Conservation (phyloP, 2,888 invertebrate genomes). For the Drosophila neotestacea region DNA sequence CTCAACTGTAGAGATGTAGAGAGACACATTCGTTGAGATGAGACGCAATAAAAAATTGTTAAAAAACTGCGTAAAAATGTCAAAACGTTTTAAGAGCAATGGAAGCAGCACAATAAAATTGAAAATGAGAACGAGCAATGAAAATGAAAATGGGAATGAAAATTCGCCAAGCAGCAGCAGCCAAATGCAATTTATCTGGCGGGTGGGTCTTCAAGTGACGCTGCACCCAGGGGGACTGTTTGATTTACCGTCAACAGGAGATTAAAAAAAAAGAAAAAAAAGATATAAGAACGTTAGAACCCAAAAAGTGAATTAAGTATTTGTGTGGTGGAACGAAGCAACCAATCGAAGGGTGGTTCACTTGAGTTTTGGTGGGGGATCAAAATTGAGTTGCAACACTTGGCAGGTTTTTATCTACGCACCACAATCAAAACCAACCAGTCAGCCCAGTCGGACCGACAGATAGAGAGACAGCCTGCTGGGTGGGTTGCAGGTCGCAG, state of each 20-base stretch:
- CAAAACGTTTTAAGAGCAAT: conserved; percentile 77
- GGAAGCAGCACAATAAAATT: conserved; percentile 61
- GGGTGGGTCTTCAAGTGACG: conserved; percentile 64
- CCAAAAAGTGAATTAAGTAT: conserved; percentile 78
- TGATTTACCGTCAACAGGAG: conserved; percentile 82
- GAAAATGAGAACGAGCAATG: conserved; percentile 43
- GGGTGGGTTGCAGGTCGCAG: conserved; percentile 34
- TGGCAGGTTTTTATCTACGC: conserved; percentile 81
- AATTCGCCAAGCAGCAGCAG: conserved; percentile 51
- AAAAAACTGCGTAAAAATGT: conserved; percentile 75
- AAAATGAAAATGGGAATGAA: conserved; percentile 36
- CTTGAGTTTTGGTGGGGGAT: conserved; percentile 20
- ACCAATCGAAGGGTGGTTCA: conserved; percentile 56
- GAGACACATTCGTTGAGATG: conserved; percentile 36
- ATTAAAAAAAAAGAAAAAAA: conserved; percentile 66
- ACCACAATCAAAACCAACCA: conserved; percentile 67
- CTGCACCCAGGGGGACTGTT: conserved; percentile 79
- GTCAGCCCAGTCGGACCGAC: conserved; percentile 30
- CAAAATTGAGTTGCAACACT: conserved; percentile 80
- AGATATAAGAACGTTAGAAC: conserved; percentile 24
- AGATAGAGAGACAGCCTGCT: background rate
- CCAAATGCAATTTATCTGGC: conserved; percentile 73
- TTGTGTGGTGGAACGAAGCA: conserved; percentile 76
- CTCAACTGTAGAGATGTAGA: background rate
- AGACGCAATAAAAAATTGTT: conserved; percentile 68